phyloP scores from a whole-genome alignment of 2,113 vertebrate genomes.

The Nibea coibor region DNA sequence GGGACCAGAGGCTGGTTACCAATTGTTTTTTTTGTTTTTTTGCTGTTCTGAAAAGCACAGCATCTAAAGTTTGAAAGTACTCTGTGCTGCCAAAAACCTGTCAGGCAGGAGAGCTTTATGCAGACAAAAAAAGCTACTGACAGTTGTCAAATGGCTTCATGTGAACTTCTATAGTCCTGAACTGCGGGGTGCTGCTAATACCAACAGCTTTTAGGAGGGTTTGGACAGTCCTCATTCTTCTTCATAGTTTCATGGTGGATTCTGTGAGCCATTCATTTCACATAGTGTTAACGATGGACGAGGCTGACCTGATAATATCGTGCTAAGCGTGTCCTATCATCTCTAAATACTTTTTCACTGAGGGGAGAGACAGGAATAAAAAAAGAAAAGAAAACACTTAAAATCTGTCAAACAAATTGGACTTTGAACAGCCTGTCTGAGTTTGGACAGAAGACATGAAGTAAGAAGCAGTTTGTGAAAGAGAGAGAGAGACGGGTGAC shows the following conservation, averaged over 20 bases:
- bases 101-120: not conserved
- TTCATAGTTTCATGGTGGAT: not conserved
- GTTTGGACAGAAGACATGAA: not conserved
- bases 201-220: not conserved
- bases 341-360: not conserved
- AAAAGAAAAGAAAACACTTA: no score
- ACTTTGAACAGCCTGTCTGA: not conserved
- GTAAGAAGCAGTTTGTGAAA: not conserved
- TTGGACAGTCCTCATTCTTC: not conserved
- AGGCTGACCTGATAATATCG: not conserved
- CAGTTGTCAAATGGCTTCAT: not conserved
- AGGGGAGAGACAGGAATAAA: not conserved
- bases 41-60: not conserved
- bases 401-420: not conserved
- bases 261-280: not conserved
- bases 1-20: not conserved
- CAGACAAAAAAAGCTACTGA: not conserved
- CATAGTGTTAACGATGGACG: not conserved
- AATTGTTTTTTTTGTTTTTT: not conserved
- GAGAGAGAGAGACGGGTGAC: conserved; percentile 5
- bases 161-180: no score
- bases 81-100: not conserved
- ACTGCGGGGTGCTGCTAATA: not conserved
- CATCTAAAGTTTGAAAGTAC: not conserved
- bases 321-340: not conserved